These are phyloP conservation scores for Amphipyra tragopoginis DNA, from an alignment of 2,888 invertebrate species.

Conservation along the genomic window DNA sequence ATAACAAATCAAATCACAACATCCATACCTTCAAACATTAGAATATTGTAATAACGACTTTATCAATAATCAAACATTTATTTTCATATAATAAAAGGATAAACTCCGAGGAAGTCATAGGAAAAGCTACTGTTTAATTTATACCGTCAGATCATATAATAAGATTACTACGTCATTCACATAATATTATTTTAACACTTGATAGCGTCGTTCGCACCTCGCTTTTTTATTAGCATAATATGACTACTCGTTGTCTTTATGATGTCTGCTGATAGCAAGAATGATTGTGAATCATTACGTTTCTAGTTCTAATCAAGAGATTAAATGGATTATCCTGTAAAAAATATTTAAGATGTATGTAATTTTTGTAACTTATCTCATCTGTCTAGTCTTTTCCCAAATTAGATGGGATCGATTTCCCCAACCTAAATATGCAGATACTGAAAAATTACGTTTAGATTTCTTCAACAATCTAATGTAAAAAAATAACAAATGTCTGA, in stretches of 20 bases:
- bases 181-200: slow-evolving; percentile 18
- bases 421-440: not conserved
- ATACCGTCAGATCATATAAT: not conserved
- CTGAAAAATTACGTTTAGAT: not conserved
- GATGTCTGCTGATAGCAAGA: not conserved
- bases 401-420: not conserved
- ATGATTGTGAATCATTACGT: not conserved
- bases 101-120: not conserved
- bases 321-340: too few species aligned
- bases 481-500: too few species aligned
- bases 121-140: slow-evolving; percentile 21
- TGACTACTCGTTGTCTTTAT: not conserved
- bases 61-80: too few species aligned
- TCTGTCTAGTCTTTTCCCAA: not conserved
- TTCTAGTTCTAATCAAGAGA: not conserved
- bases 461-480: not conserved
- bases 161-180: slow-evolving; percentile 5
- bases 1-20: too few species aligned
- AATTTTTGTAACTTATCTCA: not conserved
- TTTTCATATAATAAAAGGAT: too few species aligned
- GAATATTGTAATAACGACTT: too few species aligned
- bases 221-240: not conserved
- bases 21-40: too few species aligned
- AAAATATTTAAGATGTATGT: not conserved
- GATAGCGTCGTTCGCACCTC: slow-evolving; percentile 1